Conservation (phyloP, 1,140 invertebrate species). For the Bombus confusus region DNA sequence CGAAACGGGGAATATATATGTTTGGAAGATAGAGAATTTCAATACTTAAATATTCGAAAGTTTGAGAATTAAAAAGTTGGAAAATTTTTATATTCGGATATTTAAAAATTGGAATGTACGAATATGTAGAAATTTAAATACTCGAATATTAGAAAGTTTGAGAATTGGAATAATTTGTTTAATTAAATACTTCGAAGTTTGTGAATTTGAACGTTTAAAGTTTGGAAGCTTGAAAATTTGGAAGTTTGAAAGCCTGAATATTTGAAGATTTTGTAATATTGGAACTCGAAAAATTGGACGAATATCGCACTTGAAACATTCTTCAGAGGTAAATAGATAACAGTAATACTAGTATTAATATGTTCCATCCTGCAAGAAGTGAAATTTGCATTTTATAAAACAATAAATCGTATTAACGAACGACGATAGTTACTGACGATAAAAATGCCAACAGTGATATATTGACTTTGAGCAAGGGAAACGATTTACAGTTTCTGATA, state of each 20-base stretch:
- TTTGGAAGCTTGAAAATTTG: no score
- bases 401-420: neutral
- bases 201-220: neutral
- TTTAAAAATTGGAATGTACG: neutral
- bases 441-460: neutral
- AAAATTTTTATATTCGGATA: neutral
- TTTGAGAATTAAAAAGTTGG: neutral
- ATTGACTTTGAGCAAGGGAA: neutral
- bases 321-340: no score
- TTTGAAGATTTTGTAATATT: no score
- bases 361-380: neutral
- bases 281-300: no score
- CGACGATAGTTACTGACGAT: no score
- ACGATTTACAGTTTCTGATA: neutral
- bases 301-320: no score
- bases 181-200: no score
- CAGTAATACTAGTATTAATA: no score
- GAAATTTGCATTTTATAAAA: neutral
- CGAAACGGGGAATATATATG: neutral
- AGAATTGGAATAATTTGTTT: neutral
- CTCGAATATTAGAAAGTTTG: neutral
- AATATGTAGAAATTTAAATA: neutral
- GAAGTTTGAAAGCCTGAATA: no score
- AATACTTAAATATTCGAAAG: neutral
- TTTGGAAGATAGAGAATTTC: neutral